Percentiles rank a stretch among this genome's conserved stretches.
These are phyloP conservation scores for Ctenopoma multispine DNA, from an alignment of 2,797 vertebrate genomes.

Conservation along the genomic window DNA sequence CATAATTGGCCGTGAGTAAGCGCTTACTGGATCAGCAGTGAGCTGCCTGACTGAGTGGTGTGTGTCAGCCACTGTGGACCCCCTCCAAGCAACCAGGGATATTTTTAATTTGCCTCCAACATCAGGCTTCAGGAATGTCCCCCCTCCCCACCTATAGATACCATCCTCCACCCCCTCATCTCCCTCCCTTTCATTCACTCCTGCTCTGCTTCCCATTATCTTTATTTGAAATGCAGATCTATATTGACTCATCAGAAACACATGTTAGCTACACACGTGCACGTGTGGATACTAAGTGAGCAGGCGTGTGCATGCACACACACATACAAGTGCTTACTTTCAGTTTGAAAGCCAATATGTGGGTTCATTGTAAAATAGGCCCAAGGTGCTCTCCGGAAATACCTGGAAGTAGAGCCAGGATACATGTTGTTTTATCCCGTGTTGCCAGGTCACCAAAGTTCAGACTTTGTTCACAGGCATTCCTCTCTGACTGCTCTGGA, in stretches of 20 bases:
- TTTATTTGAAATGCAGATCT: constrained; percentile 97
- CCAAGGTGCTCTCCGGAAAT: constrained; percentile 81
- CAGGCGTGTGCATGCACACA: constrained; percentile 12
- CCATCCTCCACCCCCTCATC: constrained; percentile 49
- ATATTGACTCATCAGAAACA: constrained; percentile 97
- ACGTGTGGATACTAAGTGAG: constrained; percentile 26
- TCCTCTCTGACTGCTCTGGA: constrained; percentile 71
- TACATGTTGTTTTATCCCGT: constrained; percentile 76
- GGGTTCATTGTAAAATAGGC: constrained; percentile 75
- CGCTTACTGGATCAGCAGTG: constrained; percentile 77
- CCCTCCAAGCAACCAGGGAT: constrained; percentile 77
- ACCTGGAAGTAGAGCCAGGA: constrained; percentile 70
- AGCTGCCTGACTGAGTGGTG: constrained; percentile 74
- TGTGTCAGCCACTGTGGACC: constrained; percentile 73
- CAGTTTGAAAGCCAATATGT: constrained; percentile 71
- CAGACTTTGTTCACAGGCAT: constrained; percentile 72
- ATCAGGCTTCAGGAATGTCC: constrained; percentile 78
- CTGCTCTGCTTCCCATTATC: constrained; percentile 94
- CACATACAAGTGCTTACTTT: constrained; percentile 49
- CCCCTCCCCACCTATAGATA: constrained; percentile 87
- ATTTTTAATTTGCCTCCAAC: constrained; percentile 83
- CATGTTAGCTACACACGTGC: constrained; percentile 81
- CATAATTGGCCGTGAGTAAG: constrained; percentile 79
- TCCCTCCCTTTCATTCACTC: constrained; percentile 81
- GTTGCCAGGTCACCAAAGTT: constrained; percentile 70